A percentile compares a stretch with the other conserved stretches of the same genome.
Conservation (phyloP, 2,797 vertebrate genomes). For the Enteromius radiatus region DNA sequence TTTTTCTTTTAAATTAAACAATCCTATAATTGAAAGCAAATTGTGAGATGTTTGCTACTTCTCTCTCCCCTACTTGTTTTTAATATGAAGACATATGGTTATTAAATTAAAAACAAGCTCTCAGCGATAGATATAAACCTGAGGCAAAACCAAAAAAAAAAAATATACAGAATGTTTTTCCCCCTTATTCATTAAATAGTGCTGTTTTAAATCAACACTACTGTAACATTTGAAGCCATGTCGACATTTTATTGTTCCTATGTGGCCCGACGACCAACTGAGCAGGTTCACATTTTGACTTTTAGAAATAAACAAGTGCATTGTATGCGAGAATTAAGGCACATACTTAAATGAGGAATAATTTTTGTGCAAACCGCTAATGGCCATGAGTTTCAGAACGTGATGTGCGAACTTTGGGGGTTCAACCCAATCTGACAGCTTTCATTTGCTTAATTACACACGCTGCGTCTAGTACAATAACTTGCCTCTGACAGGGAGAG, state of each 20-base stretch:
- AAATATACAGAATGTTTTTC: background rate
- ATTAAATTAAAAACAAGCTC: slow-evolving; percentile 53
- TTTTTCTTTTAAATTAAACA: too few species aligned
- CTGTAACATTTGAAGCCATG: slow-evolving; percentile 26
- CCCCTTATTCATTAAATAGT: slow-evolving; percentile 43
- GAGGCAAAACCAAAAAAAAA: background rate
- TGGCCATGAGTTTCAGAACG: slow-evolving; percentile 38
- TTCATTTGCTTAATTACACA: slow-evolving; percentile 66
- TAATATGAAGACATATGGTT: slow-evolving; percentile 33
- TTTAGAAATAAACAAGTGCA: slow-evolving; percentile 15
- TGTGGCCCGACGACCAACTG: background rate
- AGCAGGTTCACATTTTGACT: background rate
- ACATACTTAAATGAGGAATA: background rate
- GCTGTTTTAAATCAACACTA: slow-evolving; percentile 3
- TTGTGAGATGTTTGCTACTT: slow-evolving; percentile 7
- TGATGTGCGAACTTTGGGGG: slow-evolving; percentile 15
- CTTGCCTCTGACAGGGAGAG: slow-evolving; percentile 50
- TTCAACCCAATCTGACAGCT: slow-evolving; percentile 55
- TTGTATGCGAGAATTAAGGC: background rate
- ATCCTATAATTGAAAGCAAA: slow-evolving; percentile 50
- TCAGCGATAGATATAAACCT: slow-evolving; percentile 23
- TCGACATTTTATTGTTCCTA: background rate
- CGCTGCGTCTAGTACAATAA: slow-evolving; percentile 54
- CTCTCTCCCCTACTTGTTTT: slow-evolving; percentile 39
- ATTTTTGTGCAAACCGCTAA: background rate